Percentiles rank a stretch among this genome's conserved stretches.
Evolutionary conservation across 2,888 invertebrate species (phyloP).

Genomic region (Tenodera sinensis): DNA sequence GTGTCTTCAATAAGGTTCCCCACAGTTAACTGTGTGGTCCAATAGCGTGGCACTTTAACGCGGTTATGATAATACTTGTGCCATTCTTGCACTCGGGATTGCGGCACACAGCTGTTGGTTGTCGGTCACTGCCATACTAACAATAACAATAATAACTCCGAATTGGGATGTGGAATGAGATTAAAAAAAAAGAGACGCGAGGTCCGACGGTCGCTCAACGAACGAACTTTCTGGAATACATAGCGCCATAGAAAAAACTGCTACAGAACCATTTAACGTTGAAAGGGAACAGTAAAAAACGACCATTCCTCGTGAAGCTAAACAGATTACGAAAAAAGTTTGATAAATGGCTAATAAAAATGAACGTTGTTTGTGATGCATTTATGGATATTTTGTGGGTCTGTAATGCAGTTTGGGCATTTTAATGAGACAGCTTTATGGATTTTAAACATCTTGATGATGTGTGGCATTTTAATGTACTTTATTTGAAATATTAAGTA

Average conservation of each 20-base stretch:
- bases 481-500: too few species aligned
- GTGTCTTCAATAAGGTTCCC: too few species aligned
- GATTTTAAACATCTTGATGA: too few species aligned
- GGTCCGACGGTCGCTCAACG: background rate
- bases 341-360: background rate
- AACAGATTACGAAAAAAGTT: background rate
- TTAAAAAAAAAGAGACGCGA: background rate
- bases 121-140: background rate
- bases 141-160: background rate
- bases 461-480: too few species aligned
- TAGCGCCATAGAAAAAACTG: background rate
- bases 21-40: too few species aligned
- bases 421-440: background rate
- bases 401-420: background rate
- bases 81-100: background rate
- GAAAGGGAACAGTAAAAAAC: background rate
- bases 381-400: background rate
- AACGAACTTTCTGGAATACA: background rate
- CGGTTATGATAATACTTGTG: background rate
- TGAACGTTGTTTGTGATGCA: background rate
- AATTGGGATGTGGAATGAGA: background rate
- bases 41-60: too few species aligned
- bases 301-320: background rate
- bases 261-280: background rate
- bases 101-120: background rate